phyloP scores from a whole-genome alignment of 2,113 vertebrate genomes.

The Mugil cephalus region DNA sequence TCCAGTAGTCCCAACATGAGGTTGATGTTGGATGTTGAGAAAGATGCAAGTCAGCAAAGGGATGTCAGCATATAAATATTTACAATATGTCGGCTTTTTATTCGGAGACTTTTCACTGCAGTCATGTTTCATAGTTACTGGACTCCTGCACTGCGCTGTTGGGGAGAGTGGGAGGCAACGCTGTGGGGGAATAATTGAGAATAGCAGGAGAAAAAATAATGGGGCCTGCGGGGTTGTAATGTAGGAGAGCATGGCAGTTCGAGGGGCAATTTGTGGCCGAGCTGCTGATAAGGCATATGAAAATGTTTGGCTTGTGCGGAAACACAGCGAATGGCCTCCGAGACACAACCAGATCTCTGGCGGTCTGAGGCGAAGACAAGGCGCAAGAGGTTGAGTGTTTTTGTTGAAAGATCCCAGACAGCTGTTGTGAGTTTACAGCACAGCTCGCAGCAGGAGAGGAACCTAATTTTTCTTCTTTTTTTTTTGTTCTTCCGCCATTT shows the following conservation, averaged over 20 bases:
- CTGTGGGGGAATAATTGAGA: background rate
- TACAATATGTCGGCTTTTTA: no score
- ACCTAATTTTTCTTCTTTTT: constrained; percentile 72
- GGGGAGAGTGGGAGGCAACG: constrained; percentile 18
- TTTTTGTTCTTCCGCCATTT: constrained; percentile 32
- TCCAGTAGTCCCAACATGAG: background rate
- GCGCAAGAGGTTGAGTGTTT: constrained; percentile 30
- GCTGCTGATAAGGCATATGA: constrained; percentile 4
- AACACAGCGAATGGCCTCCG: background rate
- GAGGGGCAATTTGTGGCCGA: constrained; percentile 10
- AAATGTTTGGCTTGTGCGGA: constrained; percentile 36
- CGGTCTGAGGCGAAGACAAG: constrained; percentile 9
- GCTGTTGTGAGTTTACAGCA: constrained; percentile 68
- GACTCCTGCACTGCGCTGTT: constrained; percentile 25
- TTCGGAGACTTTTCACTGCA: constrained; percentile 13
- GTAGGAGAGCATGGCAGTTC: constrained; percentile 1
- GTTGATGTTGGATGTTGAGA: background rate
- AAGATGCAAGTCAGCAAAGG: background rate
- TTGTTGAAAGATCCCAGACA: constrained; percentile 50
- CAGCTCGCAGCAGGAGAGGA: constrained; percentile 54
- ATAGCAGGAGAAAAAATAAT: constrained; percentile 25
- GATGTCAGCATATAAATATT: background rate
- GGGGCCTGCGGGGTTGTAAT: constrained; percentile 1
- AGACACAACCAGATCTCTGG: constrained; percentile 1
- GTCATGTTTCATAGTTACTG: constrained; percentile 32